Percentiles rank a stretch among this genome's conserved stretches.
phyloP scores from a whole-genome alignment of 1,140 invertebrate species.

The Acromyrmex charruanus region DNA sequence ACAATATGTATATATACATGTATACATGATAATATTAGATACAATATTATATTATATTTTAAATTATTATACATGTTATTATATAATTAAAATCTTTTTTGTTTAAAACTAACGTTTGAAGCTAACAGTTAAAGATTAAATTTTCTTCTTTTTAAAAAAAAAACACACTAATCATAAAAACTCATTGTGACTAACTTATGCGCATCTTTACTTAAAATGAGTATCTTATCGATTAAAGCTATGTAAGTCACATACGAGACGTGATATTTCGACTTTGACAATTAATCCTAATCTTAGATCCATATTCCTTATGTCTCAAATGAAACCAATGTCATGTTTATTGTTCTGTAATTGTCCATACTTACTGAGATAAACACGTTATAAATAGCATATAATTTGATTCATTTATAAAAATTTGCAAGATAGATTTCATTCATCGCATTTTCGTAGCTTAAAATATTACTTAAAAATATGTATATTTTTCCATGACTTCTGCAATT shows the following conservation, averaged over 20 bases:
- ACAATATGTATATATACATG: too few species aligned
- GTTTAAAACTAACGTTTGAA: too few species aligned
- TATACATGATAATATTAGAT: not conserved
- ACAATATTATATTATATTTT: not conserved
- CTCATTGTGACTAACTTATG: not conserved
- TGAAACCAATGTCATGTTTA: not conserved
- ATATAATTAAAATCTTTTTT: too few species aligned
- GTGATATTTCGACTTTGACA: not conserved
- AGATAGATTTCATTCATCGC: not conserved
- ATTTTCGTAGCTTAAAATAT: not conserved
- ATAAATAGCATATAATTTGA: slow-evolving; percentile 10
- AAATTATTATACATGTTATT: not conserved
- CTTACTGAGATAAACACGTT: not conserved
- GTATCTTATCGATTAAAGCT: slow-evolving; percentile 56
- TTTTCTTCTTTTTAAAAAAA: too few species aligned
- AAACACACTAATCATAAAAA: not conserved
- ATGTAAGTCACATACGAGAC: not conserved
- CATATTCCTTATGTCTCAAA: not conserved
- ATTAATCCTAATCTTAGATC: not conserved
- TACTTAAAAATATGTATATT: not conserved
- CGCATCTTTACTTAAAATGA: slow-evolving; percentile 47
- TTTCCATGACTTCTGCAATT: not conserved
- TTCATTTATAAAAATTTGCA: not conserved
- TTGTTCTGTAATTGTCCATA: not conserved
- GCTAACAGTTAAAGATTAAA: too few species aligned